Evolutionary conservation across 2,113 vertebrate genomes (phyloP), one percentile per base, ranked within the genome.

Genomic region (Agelaius phoeniceus): DNA sequence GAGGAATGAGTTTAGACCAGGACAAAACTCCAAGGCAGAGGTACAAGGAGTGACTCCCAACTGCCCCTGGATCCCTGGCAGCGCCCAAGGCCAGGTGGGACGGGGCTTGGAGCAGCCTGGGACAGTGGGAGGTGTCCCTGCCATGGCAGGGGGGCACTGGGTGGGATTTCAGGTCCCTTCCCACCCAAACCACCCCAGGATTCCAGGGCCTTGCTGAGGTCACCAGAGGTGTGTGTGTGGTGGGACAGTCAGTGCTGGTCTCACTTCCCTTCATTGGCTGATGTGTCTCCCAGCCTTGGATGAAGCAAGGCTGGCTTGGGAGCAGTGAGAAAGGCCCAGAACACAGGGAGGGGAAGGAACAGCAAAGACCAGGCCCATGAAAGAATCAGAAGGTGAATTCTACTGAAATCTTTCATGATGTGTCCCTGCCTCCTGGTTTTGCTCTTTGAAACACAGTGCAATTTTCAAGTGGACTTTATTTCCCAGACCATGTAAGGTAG

Each of bases 401-500:
- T 51, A 27, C 44, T 46, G 66, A 55, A 65, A 52, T 80, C 3
- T 61, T 37, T 28, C 28, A 57, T 82, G n/a, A 10, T 30, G 11
- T 22, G 17, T 49, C 22, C 10, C 35, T 68, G 33, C 44, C 44
- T 68, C 24, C n/a, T 48, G 12, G n/a, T 73, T 81, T 58, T 58
- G 26, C 46, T 62, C 62, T 62, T 76, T n/a, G 4, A 63, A 85
- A 88, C 23, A 66, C 10, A 14, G 57, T 52, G 55, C 35, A 10
- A 18, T 86, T 74, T 92, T 51, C 35, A 43, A 55, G 39, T 35
- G 63, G 62, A 33, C 86, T 94, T 83, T 46, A 39, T 88, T 93
- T 80, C 49, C 41, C 82, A 54, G 62, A 68, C 28, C n/a, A 19
- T 52, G 43, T 59, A 28, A 43, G 41, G 37, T 37, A 55, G 21